These are phyloP conservation scores for Pseudorhombus dupliciocellatus DNA, from an alignment of 2,113 vertebrate species.

Conservation along the genomic window DNA sequence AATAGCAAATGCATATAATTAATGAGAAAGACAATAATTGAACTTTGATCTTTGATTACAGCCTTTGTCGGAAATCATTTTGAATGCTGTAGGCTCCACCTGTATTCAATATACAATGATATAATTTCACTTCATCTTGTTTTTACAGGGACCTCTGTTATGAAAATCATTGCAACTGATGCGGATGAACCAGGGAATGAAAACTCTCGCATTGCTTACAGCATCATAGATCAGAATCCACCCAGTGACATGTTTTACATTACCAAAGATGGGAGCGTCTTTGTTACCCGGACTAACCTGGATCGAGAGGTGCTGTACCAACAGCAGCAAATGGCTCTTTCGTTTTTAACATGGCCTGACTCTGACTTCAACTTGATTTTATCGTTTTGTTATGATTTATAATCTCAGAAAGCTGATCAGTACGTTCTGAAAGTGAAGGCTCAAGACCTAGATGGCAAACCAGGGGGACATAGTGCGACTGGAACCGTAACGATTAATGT, in stretches of 20 bases:
- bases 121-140: not conserved
- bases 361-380: not conserved
- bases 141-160: constrained; percentile 83
- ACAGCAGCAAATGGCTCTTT: constrained; percentile 9
- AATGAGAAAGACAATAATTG: too few species aligned
- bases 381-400: constrained; percentile 2
- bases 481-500: constrained; percentile 83
- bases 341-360: not conserved
- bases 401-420: constrained; percentile 74
- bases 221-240: constrained; percentile 84
- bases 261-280: constrained; percentile 79
- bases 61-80: not conserved
- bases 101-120: not conserved
- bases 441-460: constrained; percentile 84
- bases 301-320: constrained; percentile 89
- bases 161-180: constrained; percentile 86
- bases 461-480: constrained; percentile 77
- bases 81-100: not conserved
- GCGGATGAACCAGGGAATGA: constrained; percentile 84
- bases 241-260: constrained; percentile 83
- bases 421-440: constrained; percentile 85
- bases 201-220: constrained; percentile 89
- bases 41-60: too few species aligned
- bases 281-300: constrained; percentile 75
- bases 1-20: too few species aligned